These are phyloP conservation scores for Dicerorhinus sumatrensis DNA, from an alignment of 2,113 vertebrate genomes.

Conservation along the genomic window DNA sequence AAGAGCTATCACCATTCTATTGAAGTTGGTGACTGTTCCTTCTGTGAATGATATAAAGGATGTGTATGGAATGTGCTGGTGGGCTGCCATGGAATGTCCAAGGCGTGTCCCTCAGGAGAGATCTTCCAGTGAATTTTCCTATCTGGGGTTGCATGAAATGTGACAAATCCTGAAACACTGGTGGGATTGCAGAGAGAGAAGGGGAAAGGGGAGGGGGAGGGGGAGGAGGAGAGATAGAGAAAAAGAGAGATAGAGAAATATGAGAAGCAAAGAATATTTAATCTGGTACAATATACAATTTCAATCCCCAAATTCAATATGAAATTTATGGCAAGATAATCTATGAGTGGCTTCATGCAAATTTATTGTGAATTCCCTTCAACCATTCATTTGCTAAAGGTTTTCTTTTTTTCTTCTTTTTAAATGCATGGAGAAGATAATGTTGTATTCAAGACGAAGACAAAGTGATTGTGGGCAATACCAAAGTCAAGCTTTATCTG, in stretches of 20 bases:
- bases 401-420: not conserved
- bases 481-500: not conserved
- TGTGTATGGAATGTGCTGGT: not conserved
- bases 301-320: not conserved
- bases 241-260: not conserved
- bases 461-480: not conserved
- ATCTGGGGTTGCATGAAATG: not conserved
- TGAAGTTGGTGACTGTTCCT: not conserved
- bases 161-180: not conserved
- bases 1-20: not conserved
- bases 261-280: not conserved
- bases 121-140: not conserved
- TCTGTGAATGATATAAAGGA: not conserved
- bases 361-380: not conserved
- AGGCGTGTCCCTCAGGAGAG: not conserved
- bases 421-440: not conserved
- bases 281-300: not conserved
- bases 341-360: not conserved
- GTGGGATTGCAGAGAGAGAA: not conserved
- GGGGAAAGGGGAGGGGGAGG: too few species aligned
- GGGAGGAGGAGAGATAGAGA: not conserved
- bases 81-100: not conserved
- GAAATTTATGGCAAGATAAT: slow-evolving; percentile 27
- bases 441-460: not conserved
- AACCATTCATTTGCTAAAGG: not conserved